phyloP scores from a whole-genome alignment of 2,888 invertebrate species.

The Apomyelois bistriatella region DNA sequence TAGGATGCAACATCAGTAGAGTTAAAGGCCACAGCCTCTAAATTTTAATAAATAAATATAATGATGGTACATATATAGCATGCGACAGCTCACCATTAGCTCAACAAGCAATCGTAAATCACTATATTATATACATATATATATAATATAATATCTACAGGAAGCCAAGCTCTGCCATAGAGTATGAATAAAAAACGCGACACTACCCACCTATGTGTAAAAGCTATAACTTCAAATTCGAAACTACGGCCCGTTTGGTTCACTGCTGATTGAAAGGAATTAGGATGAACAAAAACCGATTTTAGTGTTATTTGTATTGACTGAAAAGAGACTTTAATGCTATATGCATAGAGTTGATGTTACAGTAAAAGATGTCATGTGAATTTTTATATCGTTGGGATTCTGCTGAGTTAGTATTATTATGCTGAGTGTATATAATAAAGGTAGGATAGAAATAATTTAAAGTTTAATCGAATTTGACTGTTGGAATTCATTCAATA shows the following conservation, averaged over 20 bases:
- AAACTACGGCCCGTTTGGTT: not conserved
- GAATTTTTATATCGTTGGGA: too few species aligned
- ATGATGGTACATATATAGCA: not conserved
- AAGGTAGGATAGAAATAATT: too few species aligned
- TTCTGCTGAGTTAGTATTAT: too few species aligned
- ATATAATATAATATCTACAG: slow-evolving; percentile 69
- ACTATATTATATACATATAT: too few species aligned
- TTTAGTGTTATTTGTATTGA: too few species aligned
- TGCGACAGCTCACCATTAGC: slow-evolving; percentile 1
- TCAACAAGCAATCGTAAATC: slow-evolving; percentile 32
- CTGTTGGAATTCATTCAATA: too few species aligned
- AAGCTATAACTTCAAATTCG: slow-evolving; percentile 56
- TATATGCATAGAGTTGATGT: not conserved
- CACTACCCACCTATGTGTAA: slow-evolving; percentile 53
- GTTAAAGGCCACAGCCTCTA: too few species aligned
- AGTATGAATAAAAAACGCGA: slow-evolving; percentile 47
- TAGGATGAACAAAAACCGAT: not conserved
- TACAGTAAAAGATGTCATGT: not conserved
- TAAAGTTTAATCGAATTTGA: too few species aligned
- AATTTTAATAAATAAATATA: not conserved
- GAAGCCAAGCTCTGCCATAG: slow-evolving; percentile 55
- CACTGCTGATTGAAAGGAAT: not conserved
- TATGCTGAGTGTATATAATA: too few species aligned
- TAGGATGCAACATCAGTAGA: too few species aligned
- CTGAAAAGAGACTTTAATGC: not conserved